Base-by-base conservation (phyloP, 2,888 invertebrate species). In the Xestia ashworthii region DNA sequence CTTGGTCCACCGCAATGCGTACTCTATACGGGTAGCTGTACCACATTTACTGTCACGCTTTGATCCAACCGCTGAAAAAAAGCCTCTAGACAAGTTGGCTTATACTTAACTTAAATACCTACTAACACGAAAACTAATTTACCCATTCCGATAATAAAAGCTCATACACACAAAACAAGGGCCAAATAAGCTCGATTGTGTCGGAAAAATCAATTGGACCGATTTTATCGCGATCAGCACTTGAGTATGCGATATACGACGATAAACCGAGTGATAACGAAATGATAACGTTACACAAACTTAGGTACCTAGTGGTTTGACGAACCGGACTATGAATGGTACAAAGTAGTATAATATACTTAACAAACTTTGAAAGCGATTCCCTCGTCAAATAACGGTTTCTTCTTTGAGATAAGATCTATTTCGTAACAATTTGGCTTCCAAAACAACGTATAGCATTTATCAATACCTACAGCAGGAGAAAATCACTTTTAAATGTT, bases 121-220 rank as follows among this genome's bases (percentile, higher is more conserved):
- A n/a, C 44, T 74, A 62, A 68, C 38, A 71, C 60, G 32, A 70
- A 81, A 85, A 87, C 78, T 71, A 81, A 83, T 83, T 85, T 82
- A 73, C 48, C 38, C 48, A 41, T 73, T 67, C 64, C 65, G 74
- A 82, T 85, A 82, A 85, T 83, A 76, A 83, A 88, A 89, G 81
- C 78, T 74, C 70, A 81, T 83, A 82, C 81, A 89, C 80, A 84
- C 70, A 58, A 85, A 87, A 87, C 88, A 89, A 88, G 84, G 74
- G 78, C 81, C 70, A 80, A 89, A 88, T 90, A 87, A 85, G 87
- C 88, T 87, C 84, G 82, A 90, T 90, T 91, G 88, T 90, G 93
- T 93, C 93, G 94, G 94, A 89, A 93, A 95, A 95, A 95, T 95
- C 95, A 96, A 95, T 95, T 95, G 95, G 87, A 91, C 87, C 93